phyloP scores from a whole-genome alignment of 2,888 invertebrate genomes.

The Hirtodrosophila confusa region DNA sequence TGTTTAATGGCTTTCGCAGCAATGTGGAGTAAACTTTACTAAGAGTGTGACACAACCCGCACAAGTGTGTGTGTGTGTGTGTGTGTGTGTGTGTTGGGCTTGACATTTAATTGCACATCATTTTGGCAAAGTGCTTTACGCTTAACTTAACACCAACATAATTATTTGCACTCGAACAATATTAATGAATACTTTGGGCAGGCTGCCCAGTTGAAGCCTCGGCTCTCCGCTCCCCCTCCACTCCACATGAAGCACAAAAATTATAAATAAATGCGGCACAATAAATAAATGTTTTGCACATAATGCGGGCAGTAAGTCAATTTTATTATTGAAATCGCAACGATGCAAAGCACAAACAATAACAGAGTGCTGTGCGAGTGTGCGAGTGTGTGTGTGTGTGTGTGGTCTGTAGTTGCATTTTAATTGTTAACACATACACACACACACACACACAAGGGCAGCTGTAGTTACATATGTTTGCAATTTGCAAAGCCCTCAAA shows the following conservation, averaged over 20 bases:
- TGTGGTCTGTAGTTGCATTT: conserved; percentile 16
- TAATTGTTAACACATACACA: conserved; percentile 30
- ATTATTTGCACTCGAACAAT: conserved; percentile 56
- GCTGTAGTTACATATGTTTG: conserved; percentile 40
- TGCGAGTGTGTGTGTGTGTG: conserved; percentile 6
- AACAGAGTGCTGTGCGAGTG: conserved; percentile 10
- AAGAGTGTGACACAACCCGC: conserved; percentile 2
- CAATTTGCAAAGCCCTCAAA: conserved; percentile 73
- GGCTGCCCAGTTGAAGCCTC: not conserved
- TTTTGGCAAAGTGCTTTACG: conserved; percentile 71
- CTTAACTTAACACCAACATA: conserved; percentile 72
- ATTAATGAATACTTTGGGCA: conserved; percentile 49
- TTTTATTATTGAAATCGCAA: conserved; percentile 70
- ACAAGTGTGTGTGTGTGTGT: too few species aligned
- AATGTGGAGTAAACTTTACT: too few species aligned
- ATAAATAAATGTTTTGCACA: conserved; percentile 69
- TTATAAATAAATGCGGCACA: conserved; percentile 54
- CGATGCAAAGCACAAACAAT: conserved; percentile 53
- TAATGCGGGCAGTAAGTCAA: conserved; percentile 73
- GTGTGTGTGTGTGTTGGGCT: too few species aligned
- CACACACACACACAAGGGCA: not conserved
- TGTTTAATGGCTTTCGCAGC: too few species aligned
- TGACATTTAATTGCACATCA: conserved; percentile 53
- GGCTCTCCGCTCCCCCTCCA: not conserved
- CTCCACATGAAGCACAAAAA: conserved; percentile 1